Percentiles rank a stretch among this genome's conserved stretches.
Conservation (phyloP, 2,888 invertebrate species). For the Apamea crenata region DNA sequence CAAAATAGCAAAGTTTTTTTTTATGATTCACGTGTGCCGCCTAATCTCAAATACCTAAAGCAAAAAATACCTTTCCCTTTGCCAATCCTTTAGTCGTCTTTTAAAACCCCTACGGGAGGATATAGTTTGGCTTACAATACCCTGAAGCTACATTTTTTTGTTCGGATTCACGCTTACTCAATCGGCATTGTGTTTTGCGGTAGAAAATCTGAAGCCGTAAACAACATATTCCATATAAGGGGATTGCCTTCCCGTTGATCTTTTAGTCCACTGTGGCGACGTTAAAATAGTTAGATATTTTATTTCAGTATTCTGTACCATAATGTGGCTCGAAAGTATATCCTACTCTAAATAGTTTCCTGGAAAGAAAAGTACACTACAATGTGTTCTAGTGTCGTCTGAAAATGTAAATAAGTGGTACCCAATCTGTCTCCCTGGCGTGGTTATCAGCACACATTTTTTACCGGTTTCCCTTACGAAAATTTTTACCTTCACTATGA, state of each 20-base stretch:
- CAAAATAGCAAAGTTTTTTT: background rate
- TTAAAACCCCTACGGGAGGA: constrained; percentile 14
- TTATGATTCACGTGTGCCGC: background rate
- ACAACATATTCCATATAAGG: background rate
- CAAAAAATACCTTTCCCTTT: background rate
- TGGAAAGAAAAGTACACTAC: background rate
- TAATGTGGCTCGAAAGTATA: background rate
- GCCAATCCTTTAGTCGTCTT: constrained; percentile 21
- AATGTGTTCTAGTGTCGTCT: background rate
- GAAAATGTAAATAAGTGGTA: background rate
- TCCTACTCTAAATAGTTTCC: background rate
- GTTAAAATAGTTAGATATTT: background rate
- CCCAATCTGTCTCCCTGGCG: background rate
- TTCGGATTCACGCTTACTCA: constrained; percentile 6
- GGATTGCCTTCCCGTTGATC: background rate
- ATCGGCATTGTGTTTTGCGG: constrained; percentile 12
- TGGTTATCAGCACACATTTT: background rate
- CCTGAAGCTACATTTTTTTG: constrained; percentile 3
- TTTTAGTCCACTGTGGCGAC: background rate
- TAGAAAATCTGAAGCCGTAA: background rate
- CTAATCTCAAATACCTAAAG: background rate
- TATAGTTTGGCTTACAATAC: constrained; percentile 6
- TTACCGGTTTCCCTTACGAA: background rate
- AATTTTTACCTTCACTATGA: background rate
- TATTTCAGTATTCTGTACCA: background rate